These are phyloP conservation scores for Nothobranchius furzeri DNA, from an alignment of 2,113 vertebrate genomes.

Conservation along the genomic window DNA sequence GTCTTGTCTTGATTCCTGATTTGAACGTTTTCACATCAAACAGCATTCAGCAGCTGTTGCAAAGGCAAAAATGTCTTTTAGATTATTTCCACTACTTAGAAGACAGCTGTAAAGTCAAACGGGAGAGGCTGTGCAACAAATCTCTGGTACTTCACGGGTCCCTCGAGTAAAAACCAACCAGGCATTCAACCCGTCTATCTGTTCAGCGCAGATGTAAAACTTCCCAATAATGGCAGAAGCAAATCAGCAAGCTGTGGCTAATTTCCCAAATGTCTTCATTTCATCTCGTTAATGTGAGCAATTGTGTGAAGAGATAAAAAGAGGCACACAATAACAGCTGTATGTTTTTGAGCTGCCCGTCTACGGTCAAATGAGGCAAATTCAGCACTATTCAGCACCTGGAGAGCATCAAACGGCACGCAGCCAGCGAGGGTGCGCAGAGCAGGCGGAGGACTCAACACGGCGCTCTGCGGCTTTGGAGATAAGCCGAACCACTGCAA, in stretches of 20 bases:
- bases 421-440: slow-evolving; percentile 20
- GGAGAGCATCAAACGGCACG: slow-evolving; percentile 47
- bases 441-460: slow-evolving; percentile 27
- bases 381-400: slow-evolving; percentile 55
- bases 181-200: slow-evolving; percentile 18
- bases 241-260: slow-evolving; percentile 47
- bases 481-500: slow-evolving; percentile 49
- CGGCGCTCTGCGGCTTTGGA: slow-evolving; percentile 54
- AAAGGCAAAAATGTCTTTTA: not conserved
- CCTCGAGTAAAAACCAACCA: slow-evolving; percentile 12
- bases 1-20: too few species aligned
- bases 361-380: slow-evolving; percentile 34
- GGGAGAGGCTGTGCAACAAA: not conserved
- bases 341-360: slow-evolving; percentile 34
- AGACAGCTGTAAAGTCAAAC: not conserved
- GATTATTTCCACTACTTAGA: not conserved
- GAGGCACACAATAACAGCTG: slow-evolving; percentile 36
- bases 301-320: slow-evolving; percentile 59
- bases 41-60: not conserved
- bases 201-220: slow-evolving; percentile 37
- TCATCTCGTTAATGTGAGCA: slow-evolving; percentile 66
- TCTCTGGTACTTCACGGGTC: not conserved
- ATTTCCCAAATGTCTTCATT: slow-evolving; percentile 57
- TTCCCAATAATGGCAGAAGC: slow-evolving; percentile 27
- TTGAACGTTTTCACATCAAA: not conserved